phyloP scores from a whole-genome alignment of 2,888 invertebrate species.

The Parasteatoda lunata region DNA sequence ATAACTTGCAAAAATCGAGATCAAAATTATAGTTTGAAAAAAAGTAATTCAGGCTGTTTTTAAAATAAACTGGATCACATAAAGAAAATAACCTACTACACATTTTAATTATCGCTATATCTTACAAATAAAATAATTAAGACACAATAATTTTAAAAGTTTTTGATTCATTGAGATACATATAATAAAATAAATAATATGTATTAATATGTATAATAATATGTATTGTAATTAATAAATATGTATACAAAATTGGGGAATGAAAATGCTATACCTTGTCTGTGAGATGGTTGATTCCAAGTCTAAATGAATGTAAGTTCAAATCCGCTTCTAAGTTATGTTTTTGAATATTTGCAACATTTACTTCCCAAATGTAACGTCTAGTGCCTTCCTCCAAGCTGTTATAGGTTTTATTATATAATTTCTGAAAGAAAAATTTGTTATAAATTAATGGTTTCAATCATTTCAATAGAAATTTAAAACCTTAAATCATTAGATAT shows the following conservation, averaged over 20 bases:
- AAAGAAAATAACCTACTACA: too few species aligned
- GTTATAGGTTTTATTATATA: conserved; percentile 33
- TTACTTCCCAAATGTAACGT: conserved; percentile 52
- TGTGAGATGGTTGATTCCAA: conserved; percentile 43
- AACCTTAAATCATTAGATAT: too few species aligned
- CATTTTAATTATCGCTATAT: too few species aligned
- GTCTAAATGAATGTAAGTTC: conserved; percentile 28
- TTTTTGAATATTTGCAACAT: conserved; percentile 15
- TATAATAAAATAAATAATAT: background rate
- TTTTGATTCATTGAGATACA: background rate
- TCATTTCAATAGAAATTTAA: too few species aligned
- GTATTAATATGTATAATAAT: too few species aligned
- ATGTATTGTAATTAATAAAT: too few species aligned
- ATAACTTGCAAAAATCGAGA: too few species aligned
- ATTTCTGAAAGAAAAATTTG: conserved; percentile 21
- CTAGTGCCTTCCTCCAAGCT: conserved; percentile 27
- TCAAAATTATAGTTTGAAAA: too few species aligned
- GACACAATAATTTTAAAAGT: background rate
- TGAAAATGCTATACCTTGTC: conserved; percentile 31
- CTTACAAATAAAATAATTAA: too few species aligned
- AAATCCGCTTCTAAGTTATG: conserved; percentile 59
- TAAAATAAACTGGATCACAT: too few species aligned
- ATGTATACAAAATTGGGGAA: background rate
- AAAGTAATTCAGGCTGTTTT: too few species aligned
- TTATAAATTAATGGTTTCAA: background rate